A percentile compares a stretch with the other conserved stretches of the same genome.
Evolutionary conservation across 2,113 vertebrate genomes (phyloP).

Genomic region (Australoheros scitulus): DNA sequence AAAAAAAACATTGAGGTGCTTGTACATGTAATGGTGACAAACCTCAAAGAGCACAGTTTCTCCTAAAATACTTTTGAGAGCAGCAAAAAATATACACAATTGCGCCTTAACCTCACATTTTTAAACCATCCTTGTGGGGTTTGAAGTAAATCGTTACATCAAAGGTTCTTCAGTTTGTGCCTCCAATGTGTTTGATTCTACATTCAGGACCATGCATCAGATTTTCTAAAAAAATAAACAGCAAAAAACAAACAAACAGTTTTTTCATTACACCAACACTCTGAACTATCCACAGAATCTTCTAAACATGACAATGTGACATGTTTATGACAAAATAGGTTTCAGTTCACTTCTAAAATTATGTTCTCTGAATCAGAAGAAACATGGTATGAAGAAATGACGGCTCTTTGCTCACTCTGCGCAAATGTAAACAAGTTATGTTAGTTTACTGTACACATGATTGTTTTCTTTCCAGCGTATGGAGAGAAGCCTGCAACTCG

Average conservation of each 20-base stretch:
- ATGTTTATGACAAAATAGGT: not conserved
- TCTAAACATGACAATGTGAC: too few relatives aligned
- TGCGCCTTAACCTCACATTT: fast-evolving
- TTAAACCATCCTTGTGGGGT: not conserved
- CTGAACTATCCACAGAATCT: not conserved
- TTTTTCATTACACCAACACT: not conserved
- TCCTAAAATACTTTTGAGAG: not conserved
- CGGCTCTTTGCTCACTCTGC: not conserved
- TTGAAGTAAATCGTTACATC: not conserved
- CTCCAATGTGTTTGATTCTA: not conserved
- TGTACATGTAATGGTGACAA: constrained; percentile 10
- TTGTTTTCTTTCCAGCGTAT: not conserved
- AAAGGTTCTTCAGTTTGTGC: not conserved
- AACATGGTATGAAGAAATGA: too few relatives aligned
- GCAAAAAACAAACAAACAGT: too few relatives aligned
- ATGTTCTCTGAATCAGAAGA: not conserved
- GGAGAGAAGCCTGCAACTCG: not conserved
- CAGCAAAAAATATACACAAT: not conserved
- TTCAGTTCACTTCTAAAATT: not conserved
- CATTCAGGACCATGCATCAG: not conserved
- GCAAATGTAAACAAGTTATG: not conserved
- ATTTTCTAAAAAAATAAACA: too few relatives aligned
- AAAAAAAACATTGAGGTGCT: not conserved
- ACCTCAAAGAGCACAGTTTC: not conserved
- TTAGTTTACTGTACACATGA: not conserved